A percentile compares a stretch with the other conserved stretches of the same genome.
phyloP scores from a whole-genome alignment of 2,113 vertebrate species.

The Petrocephalus zakoni region DNA sequence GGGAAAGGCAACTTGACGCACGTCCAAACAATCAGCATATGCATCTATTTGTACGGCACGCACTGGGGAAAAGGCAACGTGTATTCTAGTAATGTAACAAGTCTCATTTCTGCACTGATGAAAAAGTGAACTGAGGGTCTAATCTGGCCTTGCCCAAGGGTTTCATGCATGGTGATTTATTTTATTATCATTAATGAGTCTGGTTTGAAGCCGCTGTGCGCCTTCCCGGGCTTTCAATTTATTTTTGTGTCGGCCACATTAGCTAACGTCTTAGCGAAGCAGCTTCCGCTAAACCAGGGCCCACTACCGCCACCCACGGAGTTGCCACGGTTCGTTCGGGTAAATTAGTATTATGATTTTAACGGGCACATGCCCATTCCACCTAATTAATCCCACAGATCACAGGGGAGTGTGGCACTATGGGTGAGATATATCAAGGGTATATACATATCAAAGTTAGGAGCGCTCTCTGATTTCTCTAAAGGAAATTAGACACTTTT shows the following conservation, averaged over 20 bases:
- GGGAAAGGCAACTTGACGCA: constrained; percentile 15
- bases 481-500: constrained; percentile 59
- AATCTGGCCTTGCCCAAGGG: constrained; percentile 18
- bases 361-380: constrained; percentile 69
- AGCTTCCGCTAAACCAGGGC: constrained; percentile 40
- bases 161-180: constrained; percentile 15
- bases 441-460: constrained; percentile 63
- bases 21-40: constrained; percentile 23
- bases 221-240: constrained; percentile 12
- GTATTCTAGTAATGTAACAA: constrained; percentile 3
- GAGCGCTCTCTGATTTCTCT: constrained; percentile 57
- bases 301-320: constrained; percentile 63
- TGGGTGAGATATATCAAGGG: constrained; percentile 65
- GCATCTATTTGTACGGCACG: constrained; percentile 1
- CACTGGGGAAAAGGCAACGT: not conserved
- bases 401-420: constrained; percentile 66
- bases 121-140: constrained; percentile 3
- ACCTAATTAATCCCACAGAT: constrained; percentile 72
- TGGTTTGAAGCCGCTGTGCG: constrained; percentile 10
- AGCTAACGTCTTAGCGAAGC: constrained; percentile 12
- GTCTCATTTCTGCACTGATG: constrained; percentile 18
- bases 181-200: constrained; percentile 27
- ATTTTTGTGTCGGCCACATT: constrained; percentile 7
- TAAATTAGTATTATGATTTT: constrained; percentile 77
- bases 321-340: constrained; percentile 57